Evolutionary conservation across 1,140 invertebrate species (phyloP).

Genomic region (Pantala flavescens): DNA sequence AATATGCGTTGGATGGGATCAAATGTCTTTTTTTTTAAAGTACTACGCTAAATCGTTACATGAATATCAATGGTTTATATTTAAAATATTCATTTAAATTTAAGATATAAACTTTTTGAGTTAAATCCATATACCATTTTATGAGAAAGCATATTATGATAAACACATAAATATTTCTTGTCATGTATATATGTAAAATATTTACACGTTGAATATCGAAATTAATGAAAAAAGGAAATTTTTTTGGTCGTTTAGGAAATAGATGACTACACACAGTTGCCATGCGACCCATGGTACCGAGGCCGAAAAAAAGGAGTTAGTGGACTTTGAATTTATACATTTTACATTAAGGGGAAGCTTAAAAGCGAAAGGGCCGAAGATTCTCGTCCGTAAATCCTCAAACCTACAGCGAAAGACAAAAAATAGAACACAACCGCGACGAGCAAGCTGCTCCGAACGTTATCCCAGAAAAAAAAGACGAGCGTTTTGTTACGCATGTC

Average conservation of each 20-base stretch:
- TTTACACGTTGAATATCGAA: not conserved
- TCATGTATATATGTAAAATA: not conserved
- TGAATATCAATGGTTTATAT: not conserved
- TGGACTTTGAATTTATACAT: no score
- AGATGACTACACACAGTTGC: not conserved
- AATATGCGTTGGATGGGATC: not conserved
- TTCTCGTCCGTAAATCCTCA: no score
- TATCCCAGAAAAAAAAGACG: no score
- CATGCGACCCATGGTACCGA: no score
- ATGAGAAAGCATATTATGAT: not conserved
- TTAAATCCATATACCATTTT: not conserved
- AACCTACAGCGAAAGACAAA: no score
- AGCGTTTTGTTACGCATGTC: no score
- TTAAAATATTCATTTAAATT: constrained; percentile 8
- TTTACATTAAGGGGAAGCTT: no score
- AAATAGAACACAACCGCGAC: no score
- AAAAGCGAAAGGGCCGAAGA: no score
- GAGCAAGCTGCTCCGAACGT: no score
- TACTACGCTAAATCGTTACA: not conserved
- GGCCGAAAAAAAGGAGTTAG: no score
- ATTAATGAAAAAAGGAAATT: not conserved
- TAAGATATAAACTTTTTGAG: constrained; percentile 7
- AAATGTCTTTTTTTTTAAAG: not conserved
- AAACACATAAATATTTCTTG: not conserved
- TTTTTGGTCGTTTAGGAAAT: not conserved